Evolutionary conservation across 1,140 invertebrate species (phyloP).

Genomic region (Teleopsis dalmanni): DNA sequence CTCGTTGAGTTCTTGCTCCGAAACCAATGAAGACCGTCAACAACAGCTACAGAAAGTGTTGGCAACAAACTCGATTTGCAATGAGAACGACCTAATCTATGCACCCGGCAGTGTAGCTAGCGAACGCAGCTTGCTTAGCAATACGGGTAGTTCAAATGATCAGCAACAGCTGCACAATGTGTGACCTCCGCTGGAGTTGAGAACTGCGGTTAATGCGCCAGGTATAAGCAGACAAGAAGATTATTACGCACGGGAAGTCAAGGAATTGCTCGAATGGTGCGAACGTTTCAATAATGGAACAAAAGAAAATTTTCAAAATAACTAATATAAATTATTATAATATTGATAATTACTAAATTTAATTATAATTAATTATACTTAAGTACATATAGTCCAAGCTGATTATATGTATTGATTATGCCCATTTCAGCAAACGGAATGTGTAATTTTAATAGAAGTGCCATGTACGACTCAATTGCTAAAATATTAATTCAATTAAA

Average conservation of each 20-base stretch:
- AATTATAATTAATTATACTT: no score
- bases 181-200: constrained; percentile 7
- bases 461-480: no score
- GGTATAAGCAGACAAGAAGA: constrained; percentile 23
- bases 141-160: constrained; percentile 32
- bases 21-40: constrained; percentile 8
- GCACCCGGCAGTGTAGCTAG: constrained; percentile 41
- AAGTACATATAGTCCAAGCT: no score
- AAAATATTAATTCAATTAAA: no score
- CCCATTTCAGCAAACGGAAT: no score
- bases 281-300: constrained; percentile 41
- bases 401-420: no score
- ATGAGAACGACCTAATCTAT: constrained; percentile 41
- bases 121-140: constrained; percentile 35
- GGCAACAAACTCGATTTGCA: constrained; percentile 4
- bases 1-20: constrained; percentile 2
- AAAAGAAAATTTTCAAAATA: no score
- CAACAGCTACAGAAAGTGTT: constrained; percentile 12
- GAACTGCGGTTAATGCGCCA: constrained; percentile 5
- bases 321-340: no score
- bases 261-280: constrained; percentile 36
- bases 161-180: not conserved
- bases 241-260: constrained; percentile 32
- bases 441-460: no score
- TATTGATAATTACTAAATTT: no score